Conservation (phyloP, 2,888 invertebrate genomes). For the Ganaspis brasiliensis region DNA sequence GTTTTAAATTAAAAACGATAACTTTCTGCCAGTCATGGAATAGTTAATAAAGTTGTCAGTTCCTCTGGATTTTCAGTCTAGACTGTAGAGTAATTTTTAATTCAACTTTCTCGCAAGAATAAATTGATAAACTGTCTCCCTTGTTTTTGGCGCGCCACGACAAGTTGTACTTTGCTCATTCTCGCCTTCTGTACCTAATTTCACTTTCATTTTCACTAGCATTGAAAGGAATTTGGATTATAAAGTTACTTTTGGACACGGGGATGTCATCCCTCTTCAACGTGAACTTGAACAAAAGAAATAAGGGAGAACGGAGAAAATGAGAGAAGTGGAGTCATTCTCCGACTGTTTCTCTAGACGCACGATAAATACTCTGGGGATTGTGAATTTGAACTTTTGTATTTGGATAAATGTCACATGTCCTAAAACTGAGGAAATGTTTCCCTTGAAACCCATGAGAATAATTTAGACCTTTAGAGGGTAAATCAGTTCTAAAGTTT, state of each 20-base stretch:
- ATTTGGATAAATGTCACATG: slow-evolving; percentile 18
- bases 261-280: slow-evolving; percentile 35
- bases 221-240: slow-evolving; percentile 29
- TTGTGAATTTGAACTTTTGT: slow-evolving; percentile 28
- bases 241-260: slow-evolving; percentile 25
- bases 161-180: slow-evolving; percentile 3
- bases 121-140: not conserved
- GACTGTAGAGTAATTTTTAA: not conserved
- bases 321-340: not conserved
- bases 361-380: not conserved
- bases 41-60: not conserved
- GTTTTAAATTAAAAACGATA: not conserved
- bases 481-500: slow-evolving; percentile 9
- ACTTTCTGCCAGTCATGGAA: not conserved
- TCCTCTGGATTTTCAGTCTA: not conserved
- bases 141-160: not conserved
- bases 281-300: slow-evolving; percentile 28
- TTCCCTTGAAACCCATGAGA: slow-evolving; percentile 9
- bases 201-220: slow-evolving; percentile 29
- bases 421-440: slow-evolving; percentile 22
- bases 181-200: slow-evolving; percentile 1
- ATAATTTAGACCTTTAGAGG: slow-evolving; percentile 15
- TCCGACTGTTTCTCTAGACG: not conserved
- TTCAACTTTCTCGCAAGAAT: slow-evolving; percentile 6
- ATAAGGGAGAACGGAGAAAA: not conserved